Evolutionary conservation across 2,113 vertebrate genomes (phyloP).

Genomic region (Danionella cerebrum): DNA sequence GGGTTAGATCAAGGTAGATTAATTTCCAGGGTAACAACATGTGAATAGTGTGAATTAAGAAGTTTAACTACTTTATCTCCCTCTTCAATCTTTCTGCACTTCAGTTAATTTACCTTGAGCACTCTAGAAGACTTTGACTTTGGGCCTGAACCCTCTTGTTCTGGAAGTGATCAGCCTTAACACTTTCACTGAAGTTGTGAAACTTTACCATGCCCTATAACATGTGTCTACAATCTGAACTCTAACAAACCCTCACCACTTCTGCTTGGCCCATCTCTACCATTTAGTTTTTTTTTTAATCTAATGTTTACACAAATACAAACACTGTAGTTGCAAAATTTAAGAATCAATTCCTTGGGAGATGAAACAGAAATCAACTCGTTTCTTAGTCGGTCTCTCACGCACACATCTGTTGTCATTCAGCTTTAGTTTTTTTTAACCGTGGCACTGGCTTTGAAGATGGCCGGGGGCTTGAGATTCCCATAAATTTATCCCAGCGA

Average conservation of each 20-base stretch:
- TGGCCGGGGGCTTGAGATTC: slow-evolving; percentile 12
- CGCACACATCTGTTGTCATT: slow-evolving; percentile 29
- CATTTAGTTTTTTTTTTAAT: not conserved
- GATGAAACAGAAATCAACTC: slow-evolving; percentile 8
- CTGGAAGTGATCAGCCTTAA: slow-evolving; percentile 14
- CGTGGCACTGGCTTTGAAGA: slow-evolving; percentile 25
- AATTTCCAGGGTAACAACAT: not conserved
- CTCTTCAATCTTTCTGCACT: not conserved
- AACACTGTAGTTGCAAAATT: too few species aligned
- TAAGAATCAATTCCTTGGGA: slow-evolving; percentile 26
- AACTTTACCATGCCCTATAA: slow-evolving; percentile 4
- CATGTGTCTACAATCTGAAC: not conserved
- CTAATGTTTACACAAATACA: not conserved
- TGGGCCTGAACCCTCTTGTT: not conserved
- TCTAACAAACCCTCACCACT: not conserved
- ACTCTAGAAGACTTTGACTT: not conserved
- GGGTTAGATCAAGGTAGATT: not conserved
- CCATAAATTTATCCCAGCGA: slow-evolving; percentile 20
- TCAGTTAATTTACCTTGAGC: not conserved
- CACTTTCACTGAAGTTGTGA: not conserved
- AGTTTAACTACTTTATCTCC: not conserved
- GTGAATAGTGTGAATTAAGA: not conserved
- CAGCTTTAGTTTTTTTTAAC: slow-evolving; percentile 14
- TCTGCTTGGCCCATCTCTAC: not conserved
- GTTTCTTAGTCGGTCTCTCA: not conserved